Evolutionary conservation across 1,140 invertebrate genomes (phyloP).

Genomic region (Bombus pyrosoma): DNA sequence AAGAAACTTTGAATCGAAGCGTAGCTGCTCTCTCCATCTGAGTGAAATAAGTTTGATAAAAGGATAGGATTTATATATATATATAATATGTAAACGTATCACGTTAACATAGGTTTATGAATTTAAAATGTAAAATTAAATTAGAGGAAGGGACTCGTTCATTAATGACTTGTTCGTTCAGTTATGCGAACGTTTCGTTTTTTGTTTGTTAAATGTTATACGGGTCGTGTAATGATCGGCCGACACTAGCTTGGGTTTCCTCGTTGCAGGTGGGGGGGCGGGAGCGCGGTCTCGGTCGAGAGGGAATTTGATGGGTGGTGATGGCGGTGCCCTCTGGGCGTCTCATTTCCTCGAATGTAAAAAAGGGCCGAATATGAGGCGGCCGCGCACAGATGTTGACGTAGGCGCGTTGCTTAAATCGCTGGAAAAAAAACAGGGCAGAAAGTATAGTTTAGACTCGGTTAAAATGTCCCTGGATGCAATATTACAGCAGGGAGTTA

Average conservation of each 20-base stretch:
- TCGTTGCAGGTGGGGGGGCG: slow-evolving; percentile 82
- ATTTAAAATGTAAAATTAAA: background rate
- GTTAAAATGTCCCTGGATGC: slow-evolving; percentile 83
- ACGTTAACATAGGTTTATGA: background rate
- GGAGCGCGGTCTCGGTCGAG: slow-evolving; percentile 76
- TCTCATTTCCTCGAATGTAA: slow-evolving; percentile 80
- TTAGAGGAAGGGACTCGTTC: slow-evolving; percentile 28
- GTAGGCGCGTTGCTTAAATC: slow-evolving; percentile 80
- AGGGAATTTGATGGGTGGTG: slow-evolving; percentile 65
- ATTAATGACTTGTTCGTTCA: slow-evolving; percentile 20
- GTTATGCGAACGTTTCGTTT: slow-evolving; percentile 54
- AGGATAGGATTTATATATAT: background rate
- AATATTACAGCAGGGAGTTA: slow-evolving; percentile 82
- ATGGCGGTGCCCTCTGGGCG: slow-evolving; percentile 72
- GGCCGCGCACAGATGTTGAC: slow-evolving; percentile 75
- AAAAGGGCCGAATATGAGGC: slow-evolving; percentile 73
- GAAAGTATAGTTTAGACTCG: slow-evolving; percentile 83
- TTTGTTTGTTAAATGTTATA: slow-evolving; percentile 66
- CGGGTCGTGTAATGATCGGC: slow-evolving; percentile 72
- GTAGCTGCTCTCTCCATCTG: slow-evolving; percentile 31
- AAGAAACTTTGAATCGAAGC: slow-evolving; percentile 62
- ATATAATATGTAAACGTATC: background rate
- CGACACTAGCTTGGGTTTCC: slow-evolving; percentile 81
- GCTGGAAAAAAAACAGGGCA: slow-evolving; percentile 80
- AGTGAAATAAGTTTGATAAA: background rate